These are phyloP conservation scores for Drosophila suzukii DNA, from an alignment of 1,140 invertebrate species.

Conservation along the genomic window DNA sequence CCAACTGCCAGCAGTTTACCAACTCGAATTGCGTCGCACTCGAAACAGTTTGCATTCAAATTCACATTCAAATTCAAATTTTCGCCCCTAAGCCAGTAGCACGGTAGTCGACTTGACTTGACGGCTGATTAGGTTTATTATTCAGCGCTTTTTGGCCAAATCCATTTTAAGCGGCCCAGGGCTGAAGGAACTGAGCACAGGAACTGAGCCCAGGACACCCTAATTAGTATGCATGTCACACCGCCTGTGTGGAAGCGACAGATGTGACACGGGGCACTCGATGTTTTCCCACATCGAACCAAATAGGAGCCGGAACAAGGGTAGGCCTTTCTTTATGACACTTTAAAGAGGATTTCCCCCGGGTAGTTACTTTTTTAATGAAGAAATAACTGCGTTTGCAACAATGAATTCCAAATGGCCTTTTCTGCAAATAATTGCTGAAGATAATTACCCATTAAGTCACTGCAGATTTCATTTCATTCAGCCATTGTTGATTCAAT, in stretches of 20 bases:
- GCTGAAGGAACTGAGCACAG: not conserved
- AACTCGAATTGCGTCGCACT: conserved; percentile 45
- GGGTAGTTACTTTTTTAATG: conserved; percentile 21
- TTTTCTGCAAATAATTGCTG: conserved; percentile 37
- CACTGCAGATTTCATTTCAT: conserved; percentile 6
- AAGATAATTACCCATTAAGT: conserved; percentile 35
- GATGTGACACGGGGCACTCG: conserved; percentile 36
- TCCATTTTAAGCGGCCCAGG: conserved; percentile 59
- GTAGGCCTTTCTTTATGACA: conserved; percentile 8
- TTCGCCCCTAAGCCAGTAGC: conserved; percentile 44
- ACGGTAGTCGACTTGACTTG: conserved; percentile 11
- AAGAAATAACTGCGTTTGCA: not conserved
- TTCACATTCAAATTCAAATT: conserved; percentile 38
- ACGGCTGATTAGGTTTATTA: conserved; percentile 78
- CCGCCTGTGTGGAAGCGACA: conserved; percentile 35
- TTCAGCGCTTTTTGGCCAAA: conserved; percentile 61
- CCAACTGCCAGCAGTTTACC: conserved; percentile 27
- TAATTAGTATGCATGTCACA: conserved; percentile 80
- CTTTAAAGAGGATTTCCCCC: conserved; percentile 24
- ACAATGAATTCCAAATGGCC: not conserved
- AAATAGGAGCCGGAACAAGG: not conserved
- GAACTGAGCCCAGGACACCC: conserved; percentile 22
- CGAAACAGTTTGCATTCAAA: conserved; percentile 54
- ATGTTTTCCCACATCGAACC: conserved; percentile 12
- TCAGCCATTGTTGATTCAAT: conserved; percentile 15